Base-by-base conservation (phyloP, 2,888 invertebrate genomes). In the Acrobasis suavella region DNA sequence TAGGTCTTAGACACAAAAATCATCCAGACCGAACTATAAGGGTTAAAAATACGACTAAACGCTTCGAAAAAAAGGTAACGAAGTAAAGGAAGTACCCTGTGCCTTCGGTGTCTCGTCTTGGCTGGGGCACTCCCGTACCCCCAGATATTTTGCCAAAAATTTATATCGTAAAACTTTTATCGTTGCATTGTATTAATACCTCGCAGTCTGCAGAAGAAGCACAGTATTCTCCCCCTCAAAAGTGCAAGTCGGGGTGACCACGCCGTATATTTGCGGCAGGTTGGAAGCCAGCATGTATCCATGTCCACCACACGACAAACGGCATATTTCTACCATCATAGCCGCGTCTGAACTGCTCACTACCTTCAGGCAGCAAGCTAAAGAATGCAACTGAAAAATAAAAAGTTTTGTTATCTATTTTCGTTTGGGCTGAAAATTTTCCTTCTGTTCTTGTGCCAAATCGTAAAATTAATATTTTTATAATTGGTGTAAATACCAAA, bases 181-280 rank as follows among this genome's bases (percentile, higher is more conserved):
- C 32, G 32, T 6, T 32, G 32, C 32, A 7, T 32, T 32, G 32
- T 8, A 32, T 32, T 32, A 52, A 49, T 73, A 93, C 93, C 96
- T 94, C 0, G 98, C 98, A 14, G 97, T 96, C 88, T 99, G 99
- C 42, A 99, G 89, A 67, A 97, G 91, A 78, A 99, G 92, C 2
- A 99, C 98, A 0, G 98, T 98, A 80, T 98, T 98, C 88, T 99
- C 99, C 9, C 99, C 99, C 87, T 99, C 99, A 73, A 98, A 99
- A 0, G 98, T 99, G 77, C 96, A 96, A 42, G 96, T 96, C 0
- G 98, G 98, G 0, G 97, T 97, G 14, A 95, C 94, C 67, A 96
- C 88, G 2, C 96, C 96, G 74, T 98, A 98, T 3, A 96, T 95
- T 58, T 95, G 94, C 0, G 98, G 98, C 58, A 99, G 92, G 81